phyloP scores from a whole-genome alignment of 2,888 invertebrate genomes.

The Tryphoninae sp. region DNA sequence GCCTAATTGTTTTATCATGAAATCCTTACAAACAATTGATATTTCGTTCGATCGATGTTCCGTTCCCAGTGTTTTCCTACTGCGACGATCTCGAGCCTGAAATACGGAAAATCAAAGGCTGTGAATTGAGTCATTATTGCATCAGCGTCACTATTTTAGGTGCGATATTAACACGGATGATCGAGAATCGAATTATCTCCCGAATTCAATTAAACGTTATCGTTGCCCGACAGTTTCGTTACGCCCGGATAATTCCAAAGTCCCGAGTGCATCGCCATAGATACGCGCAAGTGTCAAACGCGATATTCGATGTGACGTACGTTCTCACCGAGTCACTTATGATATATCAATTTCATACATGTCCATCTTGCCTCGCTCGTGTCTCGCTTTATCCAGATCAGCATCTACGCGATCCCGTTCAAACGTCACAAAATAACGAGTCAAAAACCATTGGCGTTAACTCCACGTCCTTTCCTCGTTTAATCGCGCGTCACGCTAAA shows the following conservation, averaged over 20 bases:
- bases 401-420: neutral
- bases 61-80: neutral
- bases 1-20: neutral
- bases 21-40: neutral
- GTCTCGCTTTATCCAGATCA: neutral
- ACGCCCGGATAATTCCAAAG: neutral
- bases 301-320: slow-evolving; percentile 11
- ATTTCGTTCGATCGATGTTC: neutral
- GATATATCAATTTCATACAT: slow-evolving; percentile 9
- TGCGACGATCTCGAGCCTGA: slow-evolving; percentile 25
- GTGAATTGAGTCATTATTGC: slow-evolving; percentile 18
- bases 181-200: slow-evolving; percentile 30
- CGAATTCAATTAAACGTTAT: slow-evolving; percentile 34
- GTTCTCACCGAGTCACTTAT: slow-evolving; percentile 24
- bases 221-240: slow-evolving; percentile 10
- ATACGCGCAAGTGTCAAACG: slow-evolving; percentile 19
- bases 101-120: neutral
- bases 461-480: neutral
- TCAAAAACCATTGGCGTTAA: neutral
- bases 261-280: neutral
- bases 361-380: slow-evolving; percentile 9
- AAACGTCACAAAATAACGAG: slow-evolving; percentile 19
- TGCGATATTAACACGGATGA: slow-evolving; percentile 19
- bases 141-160: neutral
- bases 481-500: neutral